Conservation (phyloP, 2,797 vertebrate genomes). For the Labeo calbasu region DNA sequence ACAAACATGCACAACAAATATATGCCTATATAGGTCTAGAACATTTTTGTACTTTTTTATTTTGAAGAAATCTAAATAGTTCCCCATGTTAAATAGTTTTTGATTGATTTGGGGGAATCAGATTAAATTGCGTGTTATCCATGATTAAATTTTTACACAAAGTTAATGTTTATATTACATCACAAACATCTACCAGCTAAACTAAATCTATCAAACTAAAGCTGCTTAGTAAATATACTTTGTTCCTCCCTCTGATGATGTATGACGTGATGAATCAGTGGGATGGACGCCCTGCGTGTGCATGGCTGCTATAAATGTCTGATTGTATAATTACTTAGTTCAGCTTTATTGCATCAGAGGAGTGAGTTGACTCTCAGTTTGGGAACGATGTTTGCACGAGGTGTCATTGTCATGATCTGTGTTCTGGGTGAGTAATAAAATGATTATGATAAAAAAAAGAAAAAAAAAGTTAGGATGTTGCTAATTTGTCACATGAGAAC, state of each 20-base stretch:
- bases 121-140: background rate
- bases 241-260: background rate
- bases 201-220: background rate
- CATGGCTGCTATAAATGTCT: background rate
- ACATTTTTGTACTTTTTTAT: background rate
- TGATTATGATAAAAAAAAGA: background rate
- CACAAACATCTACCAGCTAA: background rate
- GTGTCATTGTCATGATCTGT: constrained; percentile 35
- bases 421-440: constrained; percentile 50
- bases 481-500: background rate
- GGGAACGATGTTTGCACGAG: background rate
- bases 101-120: background rate
- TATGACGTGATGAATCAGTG: background rate
- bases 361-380: background rate
- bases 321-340: background rate
- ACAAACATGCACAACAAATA: background rate
- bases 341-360: background rate
- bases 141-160: background rate
- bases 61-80: background rate
- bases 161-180: background rate
- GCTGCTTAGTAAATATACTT: background rate
- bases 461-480: background rate
- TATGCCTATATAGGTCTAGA: background rate
- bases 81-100: background rate
- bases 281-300: background rate